Evolutionary conservation across 1,140 invertebrate genomes (phyloP), one percentile per base, ranked within the genome.

Genomic region (Ceratosolen fusciceps): DNA sequence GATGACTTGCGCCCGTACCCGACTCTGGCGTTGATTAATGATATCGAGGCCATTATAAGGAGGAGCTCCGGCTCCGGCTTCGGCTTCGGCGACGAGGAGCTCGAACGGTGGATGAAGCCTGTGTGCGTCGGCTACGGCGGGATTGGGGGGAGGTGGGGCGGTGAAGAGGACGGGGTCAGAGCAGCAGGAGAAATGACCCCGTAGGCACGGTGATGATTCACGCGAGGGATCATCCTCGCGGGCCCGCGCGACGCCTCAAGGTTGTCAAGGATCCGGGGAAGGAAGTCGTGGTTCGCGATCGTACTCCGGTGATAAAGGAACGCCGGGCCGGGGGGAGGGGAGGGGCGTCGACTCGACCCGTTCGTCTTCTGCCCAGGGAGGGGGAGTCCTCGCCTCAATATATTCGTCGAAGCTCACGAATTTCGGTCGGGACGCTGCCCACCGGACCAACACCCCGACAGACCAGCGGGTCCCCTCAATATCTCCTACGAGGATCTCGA

Each of bases 1-100:
- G 37, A 70, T 77, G 77, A 79, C 70, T 79, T 78, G 77, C 68
- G 56, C 56, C 16, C 73, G 56, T 37, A 39, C 56, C n/a, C n/a
- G 60, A 4, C 39, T 19, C 39, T 4, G 5, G 24, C 10, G 47
- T 39, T 74, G 77, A 79, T 79, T 79, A 79, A 79, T 74, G 77
- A 74, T 74, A 67, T 74, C 29, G 49, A 52, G 49, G 49, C 9
- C 3, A 52, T 52, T 21, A 43, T n/a, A 43, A 43, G 49, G 49
- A 21, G 4, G 49, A 19, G 49, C 49, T 7, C 16, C 43, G 52
- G n/a, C 43, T 21, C 9, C 71, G 31, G 54, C 47, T 14, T 21
- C 54, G 54, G 9, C 43, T 16, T 7, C 8, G 58, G 43, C 43
- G 43, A 47, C 43, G 43, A 47, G 43, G 43, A 47, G 43, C 43